phyloP scores from a whole-genome alignment of 2,113 vertebrate genomes.

The Nasalis larvatus region DNA sequence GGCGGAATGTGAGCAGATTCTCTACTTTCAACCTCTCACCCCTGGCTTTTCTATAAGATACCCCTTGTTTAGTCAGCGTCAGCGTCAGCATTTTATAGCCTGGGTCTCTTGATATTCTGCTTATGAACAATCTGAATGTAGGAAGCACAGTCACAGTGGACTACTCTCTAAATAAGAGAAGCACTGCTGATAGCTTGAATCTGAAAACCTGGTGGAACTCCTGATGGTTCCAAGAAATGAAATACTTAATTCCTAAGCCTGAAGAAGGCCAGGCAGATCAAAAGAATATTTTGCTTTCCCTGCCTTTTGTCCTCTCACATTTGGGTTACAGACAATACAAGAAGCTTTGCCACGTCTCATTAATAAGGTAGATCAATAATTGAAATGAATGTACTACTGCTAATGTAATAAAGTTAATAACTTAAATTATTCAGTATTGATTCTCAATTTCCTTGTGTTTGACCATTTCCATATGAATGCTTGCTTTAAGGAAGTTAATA shows the following conservation, averaged over 20 bases:
- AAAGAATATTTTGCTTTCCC: background rate
- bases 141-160: background rate
- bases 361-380: conserved; percentile 45
- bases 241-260: background rate
- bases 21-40: background rate
- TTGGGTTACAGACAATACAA: background rate
- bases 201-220: background rate
- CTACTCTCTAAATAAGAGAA: background rate
- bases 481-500: conserved; percentile 32
- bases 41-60: background rate
- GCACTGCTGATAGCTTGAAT: background rate
- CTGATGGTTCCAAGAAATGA: background rate
- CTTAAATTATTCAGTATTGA: conserved; percentile 37
- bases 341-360: background rate
- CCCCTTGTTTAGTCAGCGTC: background rate
- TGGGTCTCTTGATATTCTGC: background rate
- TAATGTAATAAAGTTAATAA: conserved; percentile 59
- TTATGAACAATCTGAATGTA: background rate
- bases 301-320: background rate
- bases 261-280: background rate
- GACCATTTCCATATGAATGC: conserved; percentile 23
- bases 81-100: background rate
- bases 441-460: conserved; percentile 57
- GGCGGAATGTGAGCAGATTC: background rate
- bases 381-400: conserved; percentile 40